Percentiles rank a stretch among this genome's conserved stretches.
These are phyloP conservation scores for Aptenodytes forsteri DNA, from an alignment of 2,113 vertebrate genomes.

Conservation along the genomic window DNA sequence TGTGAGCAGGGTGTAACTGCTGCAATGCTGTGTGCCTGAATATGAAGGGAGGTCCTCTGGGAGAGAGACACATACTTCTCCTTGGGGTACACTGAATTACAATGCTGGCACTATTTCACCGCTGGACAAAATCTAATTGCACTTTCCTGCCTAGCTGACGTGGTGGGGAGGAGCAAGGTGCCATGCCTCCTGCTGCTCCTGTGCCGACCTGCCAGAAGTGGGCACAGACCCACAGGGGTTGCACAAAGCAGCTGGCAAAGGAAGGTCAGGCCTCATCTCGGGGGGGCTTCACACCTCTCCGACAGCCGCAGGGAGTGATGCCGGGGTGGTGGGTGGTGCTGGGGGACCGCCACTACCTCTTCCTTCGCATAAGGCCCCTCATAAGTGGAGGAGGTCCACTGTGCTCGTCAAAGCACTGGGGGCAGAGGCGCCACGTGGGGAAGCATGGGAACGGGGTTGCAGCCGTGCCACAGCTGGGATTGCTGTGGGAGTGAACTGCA, in stretches of 20 bases:
- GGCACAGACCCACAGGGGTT: neutral
- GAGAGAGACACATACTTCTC: neutral
- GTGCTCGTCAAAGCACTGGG: neutral
- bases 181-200: fast-evolving
- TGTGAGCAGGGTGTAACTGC: neutral
- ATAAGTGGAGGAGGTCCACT: neutral
- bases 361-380: neutral
- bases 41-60: neutral
- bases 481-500: neutral
- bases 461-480: neutral
- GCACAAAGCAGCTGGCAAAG: neutral
- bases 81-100: neutral
- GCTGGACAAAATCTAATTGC: neutral
- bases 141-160: neutral
- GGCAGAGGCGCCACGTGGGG: fast-evolving
- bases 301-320: neutral
- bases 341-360: fast-evolving
- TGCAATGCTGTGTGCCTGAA: neutral
- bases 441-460: fast-evolving
- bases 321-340: neutral
- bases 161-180: neutral
- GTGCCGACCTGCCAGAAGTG: fast-evolving
- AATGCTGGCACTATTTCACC: neutral
- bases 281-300: neutral
- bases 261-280: neutral